phyloP scores from a whole-genome alignment of 2,113 vertebrate species.

The Triplophysa rosa region DNA sequence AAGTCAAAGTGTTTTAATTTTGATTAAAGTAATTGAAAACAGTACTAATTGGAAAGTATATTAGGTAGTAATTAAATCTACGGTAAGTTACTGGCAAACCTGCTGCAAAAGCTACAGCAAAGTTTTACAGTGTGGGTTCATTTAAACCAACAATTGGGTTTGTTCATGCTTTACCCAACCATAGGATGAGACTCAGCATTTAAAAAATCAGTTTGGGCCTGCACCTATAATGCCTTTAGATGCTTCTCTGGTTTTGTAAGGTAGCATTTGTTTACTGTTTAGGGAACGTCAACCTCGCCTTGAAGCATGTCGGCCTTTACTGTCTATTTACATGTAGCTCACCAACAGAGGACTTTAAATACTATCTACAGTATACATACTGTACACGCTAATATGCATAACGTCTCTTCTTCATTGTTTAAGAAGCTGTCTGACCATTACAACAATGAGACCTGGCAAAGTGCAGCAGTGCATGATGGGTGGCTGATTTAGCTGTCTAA shows the following conservation, averaged over 20 bases:
- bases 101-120: too few species aligned
- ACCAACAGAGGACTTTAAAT: constrained; percentile 31
- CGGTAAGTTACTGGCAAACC: too few species aligned
- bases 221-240: too few species aligned
- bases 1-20: too few species aligned
- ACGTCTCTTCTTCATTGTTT: constrained; percentile 12
- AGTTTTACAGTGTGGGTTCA: too few species aligned
- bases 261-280: not conserved
- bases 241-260: not conserved
- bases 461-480: constrained; percentile 22
- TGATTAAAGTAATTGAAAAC: too few species aligned
- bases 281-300: constrained; percentile 60
- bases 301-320: constrained; percentile 62
- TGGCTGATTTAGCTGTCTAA: constrained; percentile 53
- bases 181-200: too few species aligned
- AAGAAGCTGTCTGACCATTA: constrained; percentile 48
- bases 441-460: constrained; percentile 43
- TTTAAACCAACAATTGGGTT: too few species aligned
- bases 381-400: constrained; percentile 7
- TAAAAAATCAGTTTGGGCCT: too few species aligned
- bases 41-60: too few species aligned
- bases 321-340: constrained; percentile 27
- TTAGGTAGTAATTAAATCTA: too few species aligned
- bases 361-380: not conserved
- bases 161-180: too few species aligned